Percentiles rank a stretch among this genome's conserved stretches.
Conservation (phyloP, 2,113 vertebrate species). For the Amia ocellicauda region DNA sequence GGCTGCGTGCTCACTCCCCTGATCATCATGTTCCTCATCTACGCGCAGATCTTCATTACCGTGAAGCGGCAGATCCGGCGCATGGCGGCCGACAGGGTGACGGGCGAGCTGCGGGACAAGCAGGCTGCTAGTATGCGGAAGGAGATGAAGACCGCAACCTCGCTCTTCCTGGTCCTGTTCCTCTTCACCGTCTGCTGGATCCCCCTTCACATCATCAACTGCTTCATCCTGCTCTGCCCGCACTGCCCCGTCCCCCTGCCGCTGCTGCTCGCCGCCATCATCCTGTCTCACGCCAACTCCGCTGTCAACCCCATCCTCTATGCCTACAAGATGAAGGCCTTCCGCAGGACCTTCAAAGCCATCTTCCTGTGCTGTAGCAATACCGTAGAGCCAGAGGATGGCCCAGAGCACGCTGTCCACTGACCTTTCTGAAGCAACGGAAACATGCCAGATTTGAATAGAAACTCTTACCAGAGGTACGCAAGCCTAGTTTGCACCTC, state of each 20-base stretch:
- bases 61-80: slow-evolving; percentile 47
- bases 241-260: slow-evolving; percentile 52
- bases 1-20: slow-evolving; percentile 50
- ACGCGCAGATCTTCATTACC: slow-evolving; percentile 43
- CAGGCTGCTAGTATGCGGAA: slow-evolving; percentile 27
- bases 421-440: too few species aligned
- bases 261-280: slow-evolving; percentile 58
- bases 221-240: slow-evolving; percentile 63
- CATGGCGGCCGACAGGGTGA: slow-evolving; percentile 37
- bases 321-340: slow-evolving; percentile 67
- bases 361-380: slow-evolving; percentile 55
- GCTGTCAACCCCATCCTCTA: slow-evolving; percentile 69
- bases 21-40: slow-evolving; percentile 59
- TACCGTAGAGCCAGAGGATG: slow-evolving; percentile 13
- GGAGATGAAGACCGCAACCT: slow-evolving; percentile 58
- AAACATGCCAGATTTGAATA: too few species aligned
- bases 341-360: slow-evolving; percentile 62
- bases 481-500: too few species aligned
- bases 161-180: slow-evolving; percentile 68
- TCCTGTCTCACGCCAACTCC: slow-evolving; percentile 70
- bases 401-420: neutral
- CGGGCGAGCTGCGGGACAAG: slow-evolving; percentile 5
- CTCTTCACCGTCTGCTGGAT: slow-evolving; percentile 66
- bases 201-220: slow-evolving; percentile 70
- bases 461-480: too few species aligned